Base-by-base conservation (phyloP, 2,888 invertebrate species). In the Pristionchus japonicus region DNA sequence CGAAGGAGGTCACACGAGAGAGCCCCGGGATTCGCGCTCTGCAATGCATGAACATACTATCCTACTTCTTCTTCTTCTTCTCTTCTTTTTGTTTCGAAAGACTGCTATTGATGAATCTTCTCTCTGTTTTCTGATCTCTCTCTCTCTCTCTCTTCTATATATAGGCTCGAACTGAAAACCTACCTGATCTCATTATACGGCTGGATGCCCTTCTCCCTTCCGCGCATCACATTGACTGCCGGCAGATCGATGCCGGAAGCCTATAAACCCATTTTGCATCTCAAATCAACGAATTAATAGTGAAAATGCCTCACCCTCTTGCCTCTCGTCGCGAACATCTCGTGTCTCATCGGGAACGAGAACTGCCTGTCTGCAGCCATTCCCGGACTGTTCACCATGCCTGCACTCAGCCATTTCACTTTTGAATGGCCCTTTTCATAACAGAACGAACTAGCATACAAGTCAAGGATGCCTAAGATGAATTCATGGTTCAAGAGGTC, bases 151-250 rank as follows among this genome's bases (percentile, higher is more conserved):
- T n/a, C n/a, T n/a, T n/a, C n/a, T n/a, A n/a, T n/a, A n/a, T n/a
- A n/a, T n/a, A n/a, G n/a, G n/a, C 23, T 37, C 23, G 37, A 20
- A 20, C 34, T 23, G 23, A 43, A 37, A 0, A 3, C 23, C 3
- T 70, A 89, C 88, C 89, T 43, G 57, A 88, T 84, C 20, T 89
- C 86, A 67, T 89, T 89, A 64, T 89, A 89, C 3, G 88, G 90
- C 74, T 70, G 87, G 47, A 91, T 88, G 57, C 91, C 91, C 20
- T 90, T 88, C 52, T 91, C 91, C 17, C 91, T 67, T 0, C 97
- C 97, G 86, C 97, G 95, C 95, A 97, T 97, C 23, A 98, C 96
- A 94, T 98, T 98, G 34, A 98, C 95, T 0, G 98, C 97, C n/a
- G 97, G 96, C 87, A 98, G 95, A 95, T 98, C 98, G 89, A 98